These are phyloP conservation scores for Phrixothrix hirtus DNA, from an alignment of 2,888 invertebrate species.

Conservation along the genomic window DNA sequence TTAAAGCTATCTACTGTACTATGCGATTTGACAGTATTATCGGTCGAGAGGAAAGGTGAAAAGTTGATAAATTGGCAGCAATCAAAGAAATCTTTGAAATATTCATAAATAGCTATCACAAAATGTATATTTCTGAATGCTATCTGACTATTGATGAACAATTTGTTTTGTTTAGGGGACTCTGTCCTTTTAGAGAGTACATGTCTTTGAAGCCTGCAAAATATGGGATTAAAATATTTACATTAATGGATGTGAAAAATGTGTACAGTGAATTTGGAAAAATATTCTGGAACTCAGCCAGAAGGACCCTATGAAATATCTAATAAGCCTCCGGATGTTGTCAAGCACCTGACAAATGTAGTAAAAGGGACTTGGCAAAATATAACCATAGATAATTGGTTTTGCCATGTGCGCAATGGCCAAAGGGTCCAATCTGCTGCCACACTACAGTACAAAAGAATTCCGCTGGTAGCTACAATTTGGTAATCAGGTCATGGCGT, in stretches of 20 bases:
- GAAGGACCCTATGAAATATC: neutral
- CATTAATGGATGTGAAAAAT: neutral
- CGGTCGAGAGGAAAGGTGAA: neutral
- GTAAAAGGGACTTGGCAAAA: conserved; percentile 2
- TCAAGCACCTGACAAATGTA: neutral
- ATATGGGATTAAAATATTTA: conserved; percentile 2
- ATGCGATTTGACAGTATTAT: conserved; percentile 1
- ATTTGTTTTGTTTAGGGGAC: conserved; percentile 1
- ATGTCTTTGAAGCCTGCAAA: neutral
- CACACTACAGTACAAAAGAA: too few relatives aligned
- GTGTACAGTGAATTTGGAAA: conserved; percentile 3
- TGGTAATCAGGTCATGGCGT: too few relatives aligned
- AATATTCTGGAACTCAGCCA: conserved; percentile 1
- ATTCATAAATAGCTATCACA: neutral
- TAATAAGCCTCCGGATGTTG: neutral
- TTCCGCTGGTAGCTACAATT: too few relatives aligned
- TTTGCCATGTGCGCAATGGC: too few relatives aligned
- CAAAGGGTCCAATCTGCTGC: too few relatives aligned
- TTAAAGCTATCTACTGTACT: neutral
- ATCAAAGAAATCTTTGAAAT: neutral
- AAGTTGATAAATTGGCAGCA: neutral
- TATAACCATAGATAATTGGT: conserved; percentile 3
- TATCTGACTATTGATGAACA: conserved; percentile 4
- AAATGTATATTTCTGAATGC: neutral
- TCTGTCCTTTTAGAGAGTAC: conserved; percentile 2